Base-by-base conservation (phyloP, 2,113 vertebrate species). In the Solea senegalensis region DNA sequence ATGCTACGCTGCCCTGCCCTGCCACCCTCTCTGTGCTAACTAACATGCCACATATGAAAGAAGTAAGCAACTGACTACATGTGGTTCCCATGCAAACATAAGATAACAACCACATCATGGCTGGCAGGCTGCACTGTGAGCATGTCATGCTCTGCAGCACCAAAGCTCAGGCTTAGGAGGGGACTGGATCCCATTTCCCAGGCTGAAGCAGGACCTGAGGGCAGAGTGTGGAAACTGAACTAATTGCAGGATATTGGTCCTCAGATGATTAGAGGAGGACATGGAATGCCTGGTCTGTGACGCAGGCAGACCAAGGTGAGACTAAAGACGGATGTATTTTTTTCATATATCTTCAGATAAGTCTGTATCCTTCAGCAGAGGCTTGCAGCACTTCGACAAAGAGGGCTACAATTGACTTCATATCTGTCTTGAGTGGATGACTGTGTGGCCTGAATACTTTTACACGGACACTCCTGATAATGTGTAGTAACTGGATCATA, bases 191-290 rank as follows among this genome's bases (percentile, higher is more conserved):
- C 93, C 92, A 94, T 94, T 94, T 95, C 94, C 95, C 94, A 94
- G 92, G 93, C 94, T 94, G 93, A 91, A 95, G 94, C 92, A 89
- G 89, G 91, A 95, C 95, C 95, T 89, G 85, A 92, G 95, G 95
- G 94, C 94, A 91, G 87, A 78, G 89, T 92, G 92, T 92, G 92
- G 94, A 95, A 96, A 96, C 94, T 94, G 93, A 93, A 94, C 95
- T 96, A 96, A 96, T 96, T 96, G 96, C 95, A 96, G 95, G 96
- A 96, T 96, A 95, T 95, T 94, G 94, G 94, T 95, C 93, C 94
- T 96, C 88, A 90, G 93, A 95, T 96, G 96, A 97, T 96, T 96
- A 96, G 94, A 95, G 92, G 94, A 95, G 92, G 91, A 94, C 95
- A 93, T 94, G 94, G 94, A 94, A 96, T 95, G 94, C 94, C 94